Evolutionary conservation across 2,113 vertebrate genomes (phyloP).

Genomic region (Onychostruthus taczanowskii): DNA sequence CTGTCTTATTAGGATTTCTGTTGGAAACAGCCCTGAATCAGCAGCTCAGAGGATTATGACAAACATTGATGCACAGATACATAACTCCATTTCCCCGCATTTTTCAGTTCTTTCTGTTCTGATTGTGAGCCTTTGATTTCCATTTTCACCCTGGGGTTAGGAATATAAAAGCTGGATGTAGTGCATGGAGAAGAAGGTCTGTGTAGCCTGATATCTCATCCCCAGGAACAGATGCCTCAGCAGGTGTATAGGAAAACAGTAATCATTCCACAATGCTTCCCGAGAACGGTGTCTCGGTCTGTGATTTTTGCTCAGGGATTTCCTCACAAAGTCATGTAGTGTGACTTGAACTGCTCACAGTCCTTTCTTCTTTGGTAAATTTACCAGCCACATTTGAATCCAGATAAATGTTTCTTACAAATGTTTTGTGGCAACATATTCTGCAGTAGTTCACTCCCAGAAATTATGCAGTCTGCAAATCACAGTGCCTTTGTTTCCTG

Average conservation of each 20-base stretch:
- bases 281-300: background rate
- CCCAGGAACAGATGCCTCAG: background rate
- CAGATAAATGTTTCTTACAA: background rate
- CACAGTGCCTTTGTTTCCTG: background rate
- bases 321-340: background rate
- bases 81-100: background rate
- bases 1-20: background rate
- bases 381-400: background rate
- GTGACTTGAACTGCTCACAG: background rate
- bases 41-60: background rate
- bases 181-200: background rate
- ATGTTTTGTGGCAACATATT: background rate
- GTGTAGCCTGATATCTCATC: background rate
- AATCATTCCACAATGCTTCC: background rate
- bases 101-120: background rate
- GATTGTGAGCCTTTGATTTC: background rate
- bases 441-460: background rate
- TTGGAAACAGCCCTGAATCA: background rate
- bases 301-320: rapidly evolving
- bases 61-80: rapidly evolving
- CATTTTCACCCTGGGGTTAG: background rate
- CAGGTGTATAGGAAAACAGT: background rate
- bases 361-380: background rate
- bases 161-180: background rate
- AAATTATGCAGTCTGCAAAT: background rate